Base-by-base conservation (phyloP, 2,888 invertebrate genomes). In the Agelastica alni region DNA sequence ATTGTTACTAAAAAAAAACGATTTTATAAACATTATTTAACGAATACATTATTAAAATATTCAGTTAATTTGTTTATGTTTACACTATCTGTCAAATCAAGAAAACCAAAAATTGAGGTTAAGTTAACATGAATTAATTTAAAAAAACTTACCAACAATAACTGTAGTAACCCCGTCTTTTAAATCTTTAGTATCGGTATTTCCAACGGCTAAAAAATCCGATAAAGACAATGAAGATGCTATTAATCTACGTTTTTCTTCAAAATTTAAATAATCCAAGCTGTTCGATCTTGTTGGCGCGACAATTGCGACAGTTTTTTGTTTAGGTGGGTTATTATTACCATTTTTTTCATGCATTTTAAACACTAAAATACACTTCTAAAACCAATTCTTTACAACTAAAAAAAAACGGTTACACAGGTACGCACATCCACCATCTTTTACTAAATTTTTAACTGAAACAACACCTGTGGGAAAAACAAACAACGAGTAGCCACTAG, bases 241-340 rank as follows among this genome's bases (percentile, higher is more conserved):
- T 64, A 93, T 93, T 72, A 93, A 80, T 78, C 92, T 91, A 69
- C 93, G 82, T 76, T 92, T 92, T 81, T 93, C 93, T 78, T 93
- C 92, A 76, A 93, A 93, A 80, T 93, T 93, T 53, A 93, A 83
- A 79, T 91, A 90, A 81, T 92, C 92, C 81, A 92, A 83, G 73
- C 91, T 91, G 77, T 86, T 90, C 79, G 91, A 91, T 70, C 90
- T 78, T 68, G 87, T 87, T 0, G 87, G 87, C 20, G 84, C 82
- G 20, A 86, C 85, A 18, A 87, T 86, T 46, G 86, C 85, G 53
- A 85, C 85, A 12, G 83, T 84, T 65, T 85, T 85, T 69, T 71
- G 70, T 63, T 73, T 73, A 9, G 59, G 58, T 18, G 63, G 53
- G 10, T 56, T 56, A 42, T 56, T 66, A 54, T 49, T 59, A 12